Conservation (phyloP, 2,797 vertebrate species). For the Denticeps clupeoides region DNA sequence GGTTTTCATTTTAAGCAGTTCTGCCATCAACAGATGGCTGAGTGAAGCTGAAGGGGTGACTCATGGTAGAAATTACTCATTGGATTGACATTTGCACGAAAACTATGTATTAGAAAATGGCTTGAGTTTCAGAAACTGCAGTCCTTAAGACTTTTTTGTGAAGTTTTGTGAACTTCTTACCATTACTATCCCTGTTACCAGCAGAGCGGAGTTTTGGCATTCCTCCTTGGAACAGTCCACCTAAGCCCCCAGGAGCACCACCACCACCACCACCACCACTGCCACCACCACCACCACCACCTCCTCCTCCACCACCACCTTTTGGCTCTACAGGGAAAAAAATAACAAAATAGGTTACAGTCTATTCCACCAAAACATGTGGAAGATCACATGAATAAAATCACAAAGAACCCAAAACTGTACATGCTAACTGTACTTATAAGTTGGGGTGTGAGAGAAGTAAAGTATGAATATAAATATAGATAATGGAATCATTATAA, state of each 20-base stretch:
- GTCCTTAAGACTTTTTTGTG: background rate
- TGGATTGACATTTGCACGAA: no score
- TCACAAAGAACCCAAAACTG: no score
- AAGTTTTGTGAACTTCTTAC: conserved; percentile 45
- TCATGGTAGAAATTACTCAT: no score
- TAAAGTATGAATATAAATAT: no score
- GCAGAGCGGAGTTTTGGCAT: conserved; percentile 88
- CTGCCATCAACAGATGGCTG: no score
- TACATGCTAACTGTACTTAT: no score
- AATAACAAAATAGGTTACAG: conserved; percentile 14
- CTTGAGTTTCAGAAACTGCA: no score
- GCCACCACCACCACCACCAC: conserved; percentile 40
- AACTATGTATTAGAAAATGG: no score
- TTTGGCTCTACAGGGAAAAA: conserved; percentile 26
- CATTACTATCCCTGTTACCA: conserved; percentile 61
- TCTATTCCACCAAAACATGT: background rate
- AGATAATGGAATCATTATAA: no score
- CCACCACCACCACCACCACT: conserved; percentile 50
- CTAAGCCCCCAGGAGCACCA: conserved; percentile 64
- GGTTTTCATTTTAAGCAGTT: no score
- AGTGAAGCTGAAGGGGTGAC: no score
- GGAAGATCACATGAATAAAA: background rate
- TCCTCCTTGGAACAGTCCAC: conserved; percentile 86
- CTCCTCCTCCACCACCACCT: conserved; percentile 33
- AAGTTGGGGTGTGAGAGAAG: no score